Conservation (phyloP, 2,888 invertebrate genomes). For the Creontiades dilutus region DNA sequence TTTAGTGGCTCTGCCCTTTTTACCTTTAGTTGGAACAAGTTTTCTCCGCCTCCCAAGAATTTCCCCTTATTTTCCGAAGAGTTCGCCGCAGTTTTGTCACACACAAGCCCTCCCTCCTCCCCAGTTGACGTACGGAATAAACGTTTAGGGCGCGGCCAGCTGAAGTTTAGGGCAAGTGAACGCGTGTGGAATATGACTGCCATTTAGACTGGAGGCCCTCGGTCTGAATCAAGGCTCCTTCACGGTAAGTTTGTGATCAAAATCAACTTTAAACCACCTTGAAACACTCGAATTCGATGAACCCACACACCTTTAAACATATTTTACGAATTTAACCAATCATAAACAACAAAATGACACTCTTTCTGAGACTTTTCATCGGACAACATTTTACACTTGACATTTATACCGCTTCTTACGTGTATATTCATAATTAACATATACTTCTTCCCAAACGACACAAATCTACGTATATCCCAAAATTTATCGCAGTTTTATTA, state of each 20-base stretch:
- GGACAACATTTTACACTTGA: too few species aligned
- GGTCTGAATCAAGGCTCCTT: constrained; percentile 69
- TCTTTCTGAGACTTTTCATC: too few species aligned
- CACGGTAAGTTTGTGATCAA: constrained; percentile 48
- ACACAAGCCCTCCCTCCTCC: neutral
- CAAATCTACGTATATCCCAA: too few species aligned
- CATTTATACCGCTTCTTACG: too few species aligned
- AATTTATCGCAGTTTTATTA: too few species aligned
- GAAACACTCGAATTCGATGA: neutral
- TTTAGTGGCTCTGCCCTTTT: constrained; percentile 68
- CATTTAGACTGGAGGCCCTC: constrained; percentile 68
- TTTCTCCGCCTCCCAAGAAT: constrained; percentile 30
- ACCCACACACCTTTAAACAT: neutral
- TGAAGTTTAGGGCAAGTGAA: constrained; percentile 63
- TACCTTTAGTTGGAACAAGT: constrained; percentile 56
- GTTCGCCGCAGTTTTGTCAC: constrained; percentile 11
- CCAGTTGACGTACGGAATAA: constrained; percentile 25
- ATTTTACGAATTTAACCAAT: neutral
- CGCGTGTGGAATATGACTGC: constrained; percentile 68
- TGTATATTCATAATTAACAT: too few species aligned
- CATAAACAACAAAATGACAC: too few species aligned
- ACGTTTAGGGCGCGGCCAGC: constrained; percentile 66
- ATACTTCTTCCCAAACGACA: too few species aligned
- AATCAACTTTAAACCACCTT: neutral
- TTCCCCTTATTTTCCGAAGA: neutral